Evolutionary conservation across 2,797 vertebrate species (phyloP).

Genomic region (Acrossocheilus wenchowensis): DNA sequence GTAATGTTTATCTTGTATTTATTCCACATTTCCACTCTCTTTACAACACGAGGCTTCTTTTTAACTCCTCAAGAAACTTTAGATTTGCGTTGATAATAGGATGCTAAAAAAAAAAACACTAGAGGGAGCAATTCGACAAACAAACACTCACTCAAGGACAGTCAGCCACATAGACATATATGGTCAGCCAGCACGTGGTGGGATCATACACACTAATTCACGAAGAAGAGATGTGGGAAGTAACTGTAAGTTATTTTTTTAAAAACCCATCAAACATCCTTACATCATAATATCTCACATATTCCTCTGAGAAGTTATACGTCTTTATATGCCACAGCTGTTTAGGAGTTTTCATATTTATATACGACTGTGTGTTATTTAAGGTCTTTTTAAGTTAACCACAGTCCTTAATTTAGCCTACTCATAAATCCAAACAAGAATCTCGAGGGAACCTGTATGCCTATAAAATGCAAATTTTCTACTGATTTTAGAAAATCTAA

Average conservation of each 20-base stretch:
- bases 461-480: neutral
- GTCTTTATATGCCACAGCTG: neutral
- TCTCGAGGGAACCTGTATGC: neutral
- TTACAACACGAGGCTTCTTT: neutral
- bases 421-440: neutral
- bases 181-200: no score
- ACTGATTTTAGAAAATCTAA: neutral
- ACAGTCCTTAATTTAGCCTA: neutral
- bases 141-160: neutral
- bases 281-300: neutral
- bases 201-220: neutral
- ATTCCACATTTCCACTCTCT: neutral
- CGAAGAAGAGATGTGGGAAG: no score
- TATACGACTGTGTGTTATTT: neutral
- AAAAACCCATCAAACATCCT: no score
- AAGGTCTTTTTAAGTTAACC: neutral
- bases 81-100: neutral
- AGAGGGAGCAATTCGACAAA: conserved; percentile 18
- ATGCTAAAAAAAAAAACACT: neutral
- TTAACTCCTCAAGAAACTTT: neutral
- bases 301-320: neutral
- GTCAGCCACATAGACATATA: no score
- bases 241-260: no score
- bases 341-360: neutral
- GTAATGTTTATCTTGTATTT: neutral